phyloP scores from a whole-genome alignment of 92 coral and sea anemone species.

The Siderastrea radians region DNA sequence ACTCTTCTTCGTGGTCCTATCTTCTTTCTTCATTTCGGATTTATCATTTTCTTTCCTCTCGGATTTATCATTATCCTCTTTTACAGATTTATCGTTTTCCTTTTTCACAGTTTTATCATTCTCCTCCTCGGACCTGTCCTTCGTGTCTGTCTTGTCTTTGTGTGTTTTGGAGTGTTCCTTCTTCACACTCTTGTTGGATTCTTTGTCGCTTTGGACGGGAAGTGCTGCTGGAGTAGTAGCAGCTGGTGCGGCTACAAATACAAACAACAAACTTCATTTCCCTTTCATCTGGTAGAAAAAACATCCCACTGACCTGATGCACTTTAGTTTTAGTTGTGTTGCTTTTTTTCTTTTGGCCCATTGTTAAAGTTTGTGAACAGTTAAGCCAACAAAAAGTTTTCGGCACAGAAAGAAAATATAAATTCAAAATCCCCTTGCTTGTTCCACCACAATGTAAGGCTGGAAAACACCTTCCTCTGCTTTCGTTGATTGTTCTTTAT shows the following conservation, averaged over 20 bases:
- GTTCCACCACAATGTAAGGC: too few species aligned
- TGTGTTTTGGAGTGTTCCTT: background rate
- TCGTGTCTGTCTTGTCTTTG: background rate
- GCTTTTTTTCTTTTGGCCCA: too few species aligned
- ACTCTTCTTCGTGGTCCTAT: background rate
- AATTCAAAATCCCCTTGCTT: too few species aligned
- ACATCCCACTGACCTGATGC: too few species aligned
- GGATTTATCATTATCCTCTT: background rate
- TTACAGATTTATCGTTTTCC: background rate
- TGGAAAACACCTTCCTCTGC: too few species aligned
- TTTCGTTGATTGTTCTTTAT: too few species aligned
- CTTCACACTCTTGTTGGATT: background rate
- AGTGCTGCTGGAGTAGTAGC: background rate
- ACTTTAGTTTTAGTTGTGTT: too few species aligned
- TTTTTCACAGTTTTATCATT: background rate
- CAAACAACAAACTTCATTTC: background rate
- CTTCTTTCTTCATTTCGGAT: background rate
- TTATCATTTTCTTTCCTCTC: background rate
- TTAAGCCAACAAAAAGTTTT: too few species aligned
- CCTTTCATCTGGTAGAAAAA: too few species aligned
- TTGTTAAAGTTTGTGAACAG: too few species aligned
- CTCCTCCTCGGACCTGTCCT: background rate
- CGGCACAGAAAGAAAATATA: too few species aligned
- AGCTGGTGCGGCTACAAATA: slow-evolving; percentile 2
- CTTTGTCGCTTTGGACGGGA: background rate